These are phyloP conservation scores for Molorchus minor DNA, from an alignment of 2,888 invertebrate genomes.

Conservation along the genomic window DNA sequence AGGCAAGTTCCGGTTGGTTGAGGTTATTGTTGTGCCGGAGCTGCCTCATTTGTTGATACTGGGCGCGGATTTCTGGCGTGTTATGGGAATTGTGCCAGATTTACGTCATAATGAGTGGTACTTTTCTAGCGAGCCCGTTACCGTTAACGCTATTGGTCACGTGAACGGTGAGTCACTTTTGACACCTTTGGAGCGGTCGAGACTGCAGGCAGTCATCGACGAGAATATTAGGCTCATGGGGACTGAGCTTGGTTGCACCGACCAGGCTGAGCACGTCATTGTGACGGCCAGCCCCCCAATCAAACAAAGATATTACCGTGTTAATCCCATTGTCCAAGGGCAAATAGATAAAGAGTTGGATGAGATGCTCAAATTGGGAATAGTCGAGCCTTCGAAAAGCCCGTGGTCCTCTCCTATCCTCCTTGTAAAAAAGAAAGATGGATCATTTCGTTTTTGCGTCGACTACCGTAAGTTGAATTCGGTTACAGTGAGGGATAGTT, in stretches of 20 bases:
- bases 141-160: not conserved
- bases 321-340: not conserved
- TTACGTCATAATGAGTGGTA: not conserved
- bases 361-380: not conserved
- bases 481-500: not conserved
- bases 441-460: not conserved
- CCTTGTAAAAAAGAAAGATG: not conserved
- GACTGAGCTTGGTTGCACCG: not conserved
- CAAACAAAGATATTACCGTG: not conserved
- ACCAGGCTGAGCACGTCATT: not conserved
- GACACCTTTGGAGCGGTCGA: not conserved
- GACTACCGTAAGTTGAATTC: conserved; percentile 3
- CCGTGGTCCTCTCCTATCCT: not conserved
- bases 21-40: conserved; percentile 16
- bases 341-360: not conserved
- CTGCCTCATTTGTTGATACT: conserved; percentile 13
- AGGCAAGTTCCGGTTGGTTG: not conserved
- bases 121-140: not conserved
- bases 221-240: not conserved
- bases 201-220: not conserved
- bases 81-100: conserved; percentile 19
- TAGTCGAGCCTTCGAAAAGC: not conserved
- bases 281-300: not conserved
- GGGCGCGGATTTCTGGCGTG: conserved; percentile 18
- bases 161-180: not conserved